phyloP scores from a whole-genome alignment of 2,888 invertebrate genomes.

The Neoscelio sp. region DNA sequence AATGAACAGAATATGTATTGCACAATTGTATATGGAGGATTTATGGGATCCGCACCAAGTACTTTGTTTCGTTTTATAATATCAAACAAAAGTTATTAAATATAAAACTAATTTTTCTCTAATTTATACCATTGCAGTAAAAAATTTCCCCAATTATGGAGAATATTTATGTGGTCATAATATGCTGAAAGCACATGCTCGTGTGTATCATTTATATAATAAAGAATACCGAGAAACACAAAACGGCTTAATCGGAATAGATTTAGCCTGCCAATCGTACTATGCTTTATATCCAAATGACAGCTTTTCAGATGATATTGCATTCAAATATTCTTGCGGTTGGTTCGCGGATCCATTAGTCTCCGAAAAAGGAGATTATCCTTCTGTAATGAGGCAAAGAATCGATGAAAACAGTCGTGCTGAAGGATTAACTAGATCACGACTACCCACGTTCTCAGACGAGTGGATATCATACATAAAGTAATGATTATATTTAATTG shows the following conservation, averaged over 20 bases:
- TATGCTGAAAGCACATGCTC: constrained; percentile 89
- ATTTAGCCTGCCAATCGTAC: constrained; percentile 44
- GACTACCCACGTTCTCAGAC: constrained; percentile 82
- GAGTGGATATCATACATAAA: constrained; percentile 84
- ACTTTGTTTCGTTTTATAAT: no score
- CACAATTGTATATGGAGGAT: constrained; percentile 83
- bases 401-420: constrained; percentile 82
- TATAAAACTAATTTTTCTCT: no score
- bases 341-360: constrained; percentile 84
- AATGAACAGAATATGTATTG: constrained; percentile 89
- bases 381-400: constrained; percentile 82
- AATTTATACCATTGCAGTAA: constrained; percentile 11
- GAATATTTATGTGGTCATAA: constrained; percentile 89
- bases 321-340: constrained; percentile 82
- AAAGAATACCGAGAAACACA: constrained; percentile 85
- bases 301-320: constrained; percentile 43
- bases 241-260: constrained; percentile 83
- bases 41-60: constrained; percentile 67
- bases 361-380: constrained; percentile 83
- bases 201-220: constrained; percentile 87
- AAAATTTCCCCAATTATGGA: background rate
- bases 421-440: constrained; percentile 82
- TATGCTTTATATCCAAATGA: constrained; percentile 60
- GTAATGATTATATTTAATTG: no score
- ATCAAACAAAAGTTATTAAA: no score